Evolutionary conservation across 2,797 vertebrate genomes (phyloP).

Genomic region (Rhynchonycteris naso): DNA sequence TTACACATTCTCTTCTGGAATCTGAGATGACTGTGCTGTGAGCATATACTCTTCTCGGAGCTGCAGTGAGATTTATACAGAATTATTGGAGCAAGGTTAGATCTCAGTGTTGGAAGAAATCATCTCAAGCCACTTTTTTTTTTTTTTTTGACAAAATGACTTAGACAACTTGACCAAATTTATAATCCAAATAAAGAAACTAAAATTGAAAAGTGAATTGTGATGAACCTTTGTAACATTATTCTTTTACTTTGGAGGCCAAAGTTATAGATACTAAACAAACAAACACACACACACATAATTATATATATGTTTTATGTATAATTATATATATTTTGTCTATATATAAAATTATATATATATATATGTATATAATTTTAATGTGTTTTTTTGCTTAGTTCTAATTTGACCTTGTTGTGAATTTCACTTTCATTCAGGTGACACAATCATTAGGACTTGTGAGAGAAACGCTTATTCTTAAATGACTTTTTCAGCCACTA

Average conservation of each 20-base stretch:
- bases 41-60: not conserved
- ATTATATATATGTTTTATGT: not conserved
- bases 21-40: not conserved
- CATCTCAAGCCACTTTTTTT: not conserved
- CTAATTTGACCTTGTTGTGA: slow-evolving; percentile 11
- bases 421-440: not conserved
- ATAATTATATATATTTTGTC: not conserved
- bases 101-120: not conserved
- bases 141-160: not conserved
- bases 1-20: accelerated
- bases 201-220: slow-evolving; percentile 41
- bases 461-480: not conserved
- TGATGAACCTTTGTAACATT: not conserved
- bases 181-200: slow-evolving; percentile 43
- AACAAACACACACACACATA: not conserved
- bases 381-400: not conserved
- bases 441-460: not conserved
- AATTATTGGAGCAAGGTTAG: not conserved
- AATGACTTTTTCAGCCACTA: not conserved
- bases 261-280: not conserved
- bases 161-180: not conserved
- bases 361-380: not conserved
- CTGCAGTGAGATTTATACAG: not conserved
- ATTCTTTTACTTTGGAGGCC: slow-evolving; percentile 17
- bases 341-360: not conserved